Evolutionary conservation across 2,113 vertebrate species (phyloP).

Genomic region (Pica pica): DNA sequence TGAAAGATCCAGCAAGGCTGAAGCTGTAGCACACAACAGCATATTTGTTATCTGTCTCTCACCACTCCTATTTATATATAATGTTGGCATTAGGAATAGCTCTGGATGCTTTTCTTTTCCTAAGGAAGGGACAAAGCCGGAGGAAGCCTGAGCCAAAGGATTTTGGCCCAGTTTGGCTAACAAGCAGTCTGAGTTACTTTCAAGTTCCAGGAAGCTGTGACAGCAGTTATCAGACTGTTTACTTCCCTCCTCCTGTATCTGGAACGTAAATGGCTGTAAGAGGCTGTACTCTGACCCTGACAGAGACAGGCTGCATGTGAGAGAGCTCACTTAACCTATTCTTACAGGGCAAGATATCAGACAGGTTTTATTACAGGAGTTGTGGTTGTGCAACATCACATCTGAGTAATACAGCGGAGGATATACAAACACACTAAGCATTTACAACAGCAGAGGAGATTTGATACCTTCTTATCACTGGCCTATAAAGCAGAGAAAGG

Average conservation of each 20-base stretch:
- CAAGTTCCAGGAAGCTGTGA: constrained; percentile 29
- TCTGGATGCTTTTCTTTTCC: neutral
- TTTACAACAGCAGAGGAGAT: neutral
- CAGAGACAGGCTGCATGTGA: neutral
- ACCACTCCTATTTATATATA: neutral
- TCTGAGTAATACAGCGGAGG: neutral
- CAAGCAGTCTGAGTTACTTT: neutral
- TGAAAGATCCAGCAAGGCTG: neutral
- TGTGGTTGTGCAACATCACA: neutral
- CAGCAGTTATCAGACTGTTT: neutral
- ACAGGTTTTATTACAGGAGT: neutral
- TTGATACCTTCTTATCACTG: neutral
- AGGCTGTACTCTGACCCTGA: neutral
- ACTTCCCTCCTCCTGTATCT: neutral
- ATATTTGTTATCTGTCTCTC: neutral
- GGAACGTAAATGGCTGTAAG: neutral
- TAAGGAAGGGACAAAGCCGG: neutral
- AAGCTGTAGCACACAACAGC: neutral
- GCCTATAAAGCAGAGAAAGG: neutral
- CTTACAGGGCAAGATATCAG: neutral
- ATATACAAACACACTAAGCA: neutral
- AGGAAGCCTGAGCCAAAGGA: neutral
- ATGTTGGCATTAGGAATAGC: neutral
- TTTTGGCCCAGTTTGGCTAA: neutral
- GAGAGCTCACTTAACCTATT: neutral